phyloP scores from a whole-genome alignment of 2,113 vertebrate genomes.

The Orycteropus afer region DNA sequence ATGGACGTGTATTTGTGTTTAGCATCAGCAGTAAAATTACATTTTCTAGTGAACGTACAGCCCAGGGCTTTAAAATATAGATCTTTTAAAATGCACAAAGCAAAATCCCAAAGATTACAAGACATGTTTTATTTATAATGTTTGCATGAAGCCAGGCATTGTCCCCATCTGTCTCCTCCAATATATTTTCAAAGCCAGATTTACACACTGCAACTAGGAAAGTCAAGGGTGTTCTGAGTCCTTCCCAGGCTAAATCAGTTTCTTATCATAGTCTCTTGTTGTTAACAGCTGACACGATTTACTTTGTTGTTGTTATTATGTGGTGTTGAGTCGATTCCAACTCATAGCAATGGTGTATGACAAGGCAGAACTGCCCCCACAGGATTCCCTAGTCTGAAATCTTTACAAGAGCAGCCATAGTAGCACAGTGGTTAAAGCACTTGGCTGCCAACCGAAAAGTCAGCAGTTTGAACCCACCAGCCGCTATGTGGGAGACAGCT shows the following conservation, averaged over 20 bases:
- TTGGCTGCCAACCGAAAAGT: background rate
- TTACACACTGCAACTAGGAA: slow-evolving; percentile 41
- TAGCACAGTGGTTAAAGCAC: background rate
- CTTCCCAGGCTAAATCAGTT: background rate
- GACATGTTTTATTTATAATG: slow-evolving; percentile 80
- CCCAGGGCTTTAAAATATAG: slow-evolving; percentile 63
- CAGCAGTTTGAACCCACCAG: background rate
- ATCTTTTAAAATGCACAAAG: slow-evolving; percentile 70
- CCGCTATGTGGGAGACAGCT: background rate
- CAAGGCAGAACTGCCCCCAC: background rate
- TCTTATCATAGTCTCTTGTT: slow-evolving; percentile 20
- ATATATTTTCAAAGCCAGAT: slow-evolving; percentile 65
- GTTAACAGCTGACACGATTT: slow-evolving; percentile 19
- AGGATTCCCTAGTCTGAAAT: background rate
- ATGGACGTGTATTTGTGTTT: slow-evolving; percentile 65
- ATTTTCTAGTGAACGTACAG: slow-evolving; percentile 69
- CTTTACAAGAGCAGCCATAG: background rate
- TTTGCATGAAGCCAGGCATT: slow-evolving; percentile 60
- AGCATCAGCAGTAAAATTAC: slow-evolving; percentile 69
- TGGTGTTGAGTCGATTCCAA: rapidly evolving
- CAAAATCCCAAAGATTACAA: slow-evolving; percentile 67
- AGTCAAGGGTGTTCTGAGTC: slow-evolving; percentile 34
- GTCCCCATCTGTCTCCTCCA: slow-evolving; percentile 71
- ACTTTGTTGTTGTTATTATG: background rate
- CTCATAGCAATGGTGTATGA: background rate